phyloP scores from a whole-genome alignment of 1,140 invertebrate species.

The Lasioglossum albipes region DNA sequence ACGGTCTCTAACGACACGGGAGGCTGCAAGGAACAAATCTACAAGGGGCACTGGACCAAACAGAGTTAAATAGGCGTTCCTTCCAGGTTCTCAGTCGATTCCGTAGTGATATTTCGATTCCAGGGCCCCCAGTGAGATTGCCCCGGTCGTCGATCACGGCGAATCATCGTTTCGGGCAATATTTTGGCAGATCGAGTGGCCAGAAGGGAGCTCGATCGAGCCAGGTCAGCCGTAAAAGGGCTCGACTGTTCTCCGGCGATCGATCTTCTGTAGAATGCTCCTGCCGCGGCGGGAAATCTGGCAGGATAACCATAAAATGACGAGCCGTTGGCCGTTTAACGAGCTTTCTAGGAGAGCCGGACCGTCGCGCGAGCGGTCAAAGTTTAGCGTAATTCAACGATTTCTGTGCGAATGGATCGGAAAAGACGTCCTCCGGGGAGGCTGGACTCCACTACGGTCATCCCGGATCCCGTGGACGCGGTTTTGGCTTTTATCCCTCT shows the following conservation, averaged over 20 bases:
- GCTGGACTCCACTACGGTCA: slow-evolving; percentile 63
- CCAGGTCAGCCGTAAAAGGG: background rate
- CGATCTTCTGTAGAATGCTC: slow-evolving; percentile 48
- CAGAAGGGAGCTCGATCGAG: background rate
- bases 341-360: slow-evolving; percentile 8
- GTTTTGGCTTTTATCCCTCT: slow-evolving; percentile 49
- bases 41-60: too few species aligned
- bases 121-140: background rate
- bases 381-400: slow-evolving; percentile 78
- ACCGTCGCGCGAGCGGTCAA: slow-evolving; percentile 12
- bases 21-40: too few species aligned
- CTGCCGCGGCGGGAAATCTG: background rate
- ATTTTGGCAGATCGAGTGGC: slow-evolving; percentile 47
- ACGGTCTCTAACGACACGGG: too few species aligned
- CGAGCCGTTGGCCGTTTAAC: slow-evolving; percentile 42
- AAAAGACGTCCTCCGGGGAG: slow-evolving; percentile 45
- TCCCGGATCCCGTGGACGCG: slow-evolving; percentile 51
- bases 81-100: too few species aligned
- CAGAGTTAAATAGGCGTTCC: too few species aligned
- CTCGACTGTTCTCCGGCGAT: slow-evolving; percentile 36
- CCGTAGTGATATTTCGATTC: background rate
- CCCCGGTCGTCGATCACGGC: slow-evolving; percentile 46
- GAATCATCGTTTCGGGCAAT: slow-evolving; percentile 14
- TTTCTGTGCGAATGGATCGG: slow-evolving; percentile 74
- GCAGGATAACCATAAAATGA: slow-evolving; percentile 42